Evolutionary conservation across 37 sponge, comb jelly and placozoan species (phyloP), one percentile per base, ranked within the genome.

Genomic region (Tethya wilhelma): DNA sequence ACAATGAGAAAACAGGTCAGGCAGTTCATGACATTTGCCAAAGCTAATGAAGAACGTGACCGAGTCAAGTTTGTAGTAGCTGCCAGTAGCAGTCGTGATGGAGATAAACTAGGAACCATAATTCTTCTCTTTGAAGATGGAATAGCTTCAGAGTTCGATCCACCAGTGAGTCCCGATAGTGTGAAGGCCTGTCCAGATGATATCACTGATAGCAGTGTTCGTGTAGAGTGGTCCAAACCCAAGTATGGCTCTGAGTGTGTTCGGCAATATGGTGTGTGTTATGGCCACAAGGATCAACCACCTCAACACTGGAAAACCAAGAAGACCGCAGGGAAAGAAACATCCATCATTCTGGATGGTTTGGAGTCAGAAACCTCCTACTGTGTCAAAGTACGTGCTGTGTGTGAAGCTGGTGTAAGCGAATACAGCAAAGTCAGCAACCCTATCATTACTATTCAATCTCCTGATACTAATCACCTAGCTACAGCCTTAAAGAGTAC

Each of bases 301-400:
- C 45, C 64, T 58, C 58, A 74, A 28, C 28, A 55, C 11, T 77
- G 78, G 78, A 4, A 7, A 32, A 77, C 6, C 4, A 8, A 75
- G 59, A 34, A 36, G 7, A 40, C 65, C 1, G 26, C 60, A 19
- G 39, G 30, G 43, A 7, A 19, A 11, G 3, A 62, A 44, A 62
- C 30, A 37, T 23, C 76, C 8, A 57, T 57, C 8, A 75, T 34
- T 4, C 2, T 75, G 19, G 26, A 2, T 29, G 39, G 37, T 34
- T 62, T 77, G 34, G 64, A 17, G 2, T 44, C 78, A 23, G 43
- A 77, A 1, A 77, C 43, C 9, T 6, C 2, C 12, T 77, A 77
- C n/a, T 5, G 6, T 20, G 28, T 62, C 34, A 77, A 64, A 25
- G 78, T 77, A 4, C 65, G 43, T 41, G 66, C 78, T 77, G 65